Percentiles rank a stretch among this genome's conserved stretches.
These are phyloP conservation scores for Saccostrea cuccullata DNA, from an alignment of 1,140 invertebrate species.

Conservation along the genomic window DNA sequence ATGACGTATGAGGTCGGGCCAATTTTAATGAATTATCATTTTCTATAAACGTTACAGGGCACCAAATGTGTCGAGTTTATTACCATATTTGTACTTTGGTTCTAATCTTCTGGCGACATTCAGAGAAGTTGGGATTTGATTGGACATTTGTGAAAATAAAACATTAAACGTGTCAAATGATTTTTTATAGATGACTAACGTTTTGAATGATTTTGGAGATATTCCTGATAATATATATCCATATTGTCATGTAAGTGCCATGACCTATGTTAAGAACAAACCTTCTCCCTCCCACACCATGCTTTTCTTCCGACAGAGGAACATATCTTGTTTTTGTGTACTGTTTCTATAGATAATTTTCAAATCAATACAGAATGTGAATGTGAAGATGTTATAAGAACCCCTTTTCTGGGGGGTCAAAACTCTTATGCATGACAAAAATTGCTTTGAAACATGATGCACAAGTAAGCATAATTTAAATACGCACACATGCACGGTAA, in stretches of 20 bases:
- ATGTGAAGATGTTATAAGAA: no score
- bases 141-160: neutral
- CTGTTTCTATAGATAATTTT: no score
- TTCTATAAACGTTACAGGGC: neutral
- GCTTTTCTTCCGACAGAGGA: no score
- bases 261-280: neutral
- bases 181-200: neutral
- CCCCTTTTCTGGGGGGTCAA: no score
- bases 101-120: neutral
- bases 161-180: neutral
- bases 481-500: no score
- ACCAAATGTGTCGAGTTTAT: neutral
- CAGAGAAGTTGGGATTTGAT: neutral
- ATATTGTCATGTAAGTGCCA: neutral
- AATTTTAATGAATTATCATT: conserved; percentile 4
- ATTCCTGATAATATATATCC: neutral
- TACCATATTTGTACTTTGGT: neutral
- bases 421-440: no score
- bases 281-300: neutral
- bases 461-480: no score
- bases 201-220: neutral
- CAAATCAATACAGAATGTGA: no score
- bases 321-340: no score
- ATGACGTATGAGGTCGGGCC: conserved; percentile 5
- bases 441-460: no score